These are phyloP conservation scores for Macroteleia sp. DNA, from an alignment of 2,888 invertebrate genomes.

Conservation along the genomic window DNA sequence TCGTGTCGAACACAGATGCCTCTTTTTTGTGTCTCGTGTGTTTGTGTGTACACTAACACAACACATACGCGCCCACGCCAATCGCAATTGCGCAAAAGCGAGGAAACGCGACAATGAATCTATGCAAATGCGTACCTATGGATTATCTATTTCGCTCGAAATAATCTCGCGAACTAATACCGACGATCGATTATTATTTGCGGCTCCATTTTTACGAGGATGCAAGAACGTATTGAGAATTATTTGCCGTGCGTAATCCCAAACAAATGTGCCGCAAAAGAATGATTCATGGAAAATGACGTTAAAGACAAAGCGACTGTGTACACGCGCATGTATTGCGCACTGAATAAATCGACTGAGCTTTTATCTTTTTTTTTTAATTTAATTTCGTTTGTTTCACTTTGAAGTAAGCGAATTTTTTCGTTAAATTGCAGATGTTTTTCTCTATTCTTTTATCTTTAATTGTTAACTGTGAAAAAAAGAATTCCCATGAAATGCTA, in stretches of 20 bases:
- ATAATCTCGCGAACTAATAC: slow-evolving; percentile 52
- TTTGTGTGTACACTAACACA: not conserved
- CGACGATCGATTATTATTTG: slow-evolving; percentile 51
- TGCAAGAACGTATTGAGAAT: slow-evolving; percentile 54
- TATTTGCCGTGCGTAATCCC: slow-evolving; percentile 50
- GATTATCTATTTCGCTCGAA: slow-evolving; percentile 57
- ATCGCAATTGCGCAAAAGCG: slow-evolving; percentile 15
- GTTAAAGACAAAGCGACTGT: slow-evolving; percentile 42
- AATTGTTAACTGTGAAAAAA: slow-evolving; percentile 35
- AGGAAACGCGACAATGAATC: slow-evolving; percentile 51
- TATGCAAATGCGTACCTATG: slow-evolving; percentile 53
- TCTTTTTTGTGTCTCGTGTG: slow-evolving; percentile 19
- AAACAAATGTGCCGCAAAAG: slow-evolving; percentile 51
- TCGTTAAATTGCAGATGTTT: slow-evolving; percentile 48
- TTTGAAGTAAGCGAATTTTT: slow-evolving; percentile 32
- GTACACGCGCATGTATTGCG: slow-evolving; percentile 16
- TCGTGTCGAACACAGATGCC: slow-evolving; percentile 17
- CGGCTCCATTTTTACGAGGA: slow-evolving; percentile 19
- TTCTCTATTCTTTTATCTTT: slow-evolving; percentile 32
- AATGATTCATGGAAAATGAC: slow-evolving; percentile 56
- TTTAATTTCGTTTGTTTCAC: slow-evolving; percentile 40
- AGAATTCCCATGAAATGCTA: slow-evolving; percentile 14
- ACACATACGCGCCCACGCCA: slow-evolving; percentile 1
- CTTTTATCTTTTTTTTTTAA: slow-evolving; percentile 38
- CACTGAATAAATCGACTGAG: slow-evolving; percentile 24